Percentiles rank a stretch among this genome's conserved stretches.
These are phyloP conservation scores for Lampropteryx suffumata DNA, from an alignment of 2,888 invertebrate species.

Conservation along the genomic window DNA sequence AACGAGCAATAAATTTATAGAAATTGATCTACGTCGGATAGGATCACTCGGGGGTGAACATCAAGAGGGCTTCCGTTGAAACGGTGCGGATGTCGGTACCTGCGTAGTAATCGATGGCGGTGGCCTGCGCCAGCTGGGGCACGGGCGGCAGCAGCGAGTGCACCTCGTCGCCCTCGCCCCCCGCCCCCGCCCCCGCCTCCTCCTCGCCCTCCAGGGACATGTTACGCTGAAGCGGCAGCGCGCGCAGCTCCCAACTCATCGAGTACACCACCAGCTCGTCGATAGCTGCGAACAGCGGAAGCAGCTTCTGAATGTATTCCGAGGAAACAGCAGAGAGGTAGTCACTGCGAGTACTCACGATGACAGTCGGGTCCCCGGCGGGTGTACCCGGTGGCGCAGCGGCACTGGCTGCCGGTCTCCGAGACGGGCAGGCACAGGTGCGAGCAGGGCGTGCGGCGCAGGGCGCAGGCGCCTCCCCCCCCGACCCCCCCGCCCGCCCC, in stretches of 20 bases:
- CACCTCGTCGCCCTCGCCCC: slow-evolving; percentile 5
- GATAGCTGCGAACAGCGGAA: slow-evolving; percentile 60
- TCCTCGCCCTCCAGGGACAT: slow-evolving; percentile 36
- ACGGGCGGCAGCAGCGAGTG: slow-evolving; percentile 56
- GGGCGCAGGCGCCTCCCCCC: slow-evolving; percentile 77
- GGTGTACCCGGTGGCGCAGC: slow-evolving; percentile 87
- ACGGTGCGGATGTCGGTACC: neutral
- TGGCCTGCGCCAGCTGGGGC: slow-evolving; percentile 87
- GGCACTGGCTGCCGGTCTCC: slow-evolving; percentile 82
- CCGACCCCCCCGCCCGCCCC: slow-evolving; percentile 60
- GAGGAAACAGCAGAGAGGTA: too few relatives aligned
- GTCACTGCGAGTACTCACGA: slow-evolving; percentile 6
- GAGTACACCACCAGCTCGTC: slow-evolving; percentile 90
- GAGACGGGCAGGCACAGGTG: slow-evolving; percentile 89
- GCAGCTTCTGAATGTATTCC: neutral
- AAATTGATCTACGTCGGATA: too few relatives aligned
- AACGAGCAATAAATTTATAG: too few relatives aligned
- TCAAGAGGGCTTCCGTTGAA: neutral
- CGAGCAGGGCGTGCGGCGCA: slow-evolving; percentile 84
- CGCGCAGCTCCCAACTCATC: slow-evolving; percentile 88
- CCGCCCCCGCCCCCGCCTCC: too few relatives aligned
- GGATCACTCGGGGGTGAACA: neutral
- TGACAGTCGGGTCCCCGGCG: slow-evolving; percentile 19
- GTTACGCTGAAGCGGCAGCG: slow-evolving; percentile 58
- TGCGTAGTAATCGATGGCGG: slow-evolving; percentile 83